Base-by-base conservation (phyloP, 1,140 invertebrate genomes). In the Macrotrachela quadricornifera region DNA sequence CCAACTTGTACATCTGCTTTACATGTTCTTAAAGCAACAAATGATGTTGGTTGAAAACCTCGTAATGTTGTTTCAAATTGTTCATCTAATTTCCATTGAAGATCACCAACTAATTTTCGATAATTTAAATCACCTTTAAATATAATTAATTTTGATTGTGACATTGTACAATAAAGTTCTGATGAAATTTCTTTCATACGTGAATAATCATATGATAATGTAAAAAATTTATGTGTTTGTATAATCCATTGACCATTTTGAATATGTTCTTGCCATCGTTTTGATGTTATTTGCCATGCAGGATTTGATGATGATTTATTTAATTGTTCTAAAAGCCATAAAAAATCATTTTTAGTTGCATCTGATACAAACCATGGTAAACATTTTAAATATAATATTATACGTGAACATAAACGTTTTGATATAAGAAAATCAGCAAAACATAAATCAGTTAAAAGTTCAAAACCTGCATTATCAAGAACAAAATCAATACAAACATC, bases 351-450 rank as follows among this genome's bases (percentile, higher is more conserved):
- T 16, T 59, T 59, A 10, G 78, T 84, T 1, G 81, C 80, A 68
- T 97, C 92, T 11, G 90, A 96, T 1, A 97, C 78, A 66, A 85
- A 97, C 92, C 92, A 97, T 0, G 91, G 90, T 58, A 86, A 80
- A 11, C 74, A 71, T 74, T 97, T 97, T 0, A 80, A 78, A 66
- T 91, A 79, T 59, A 96, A 82, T 52, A 80, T 69, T 43, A 96
- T 73, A 69, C 76, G 77, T 37, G 72, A 64, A 0, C 78, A 80
- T 15, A 85, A 68, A 43, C 77, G 73, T 50, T 76, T 71, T 14
- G 73, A 64, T 18, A 82, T 64, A 4, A 96, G 66, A 61, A 81
- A 83, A 58, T 82, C 79, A 13, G 83, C 81, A 12, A 97, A 64
- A 64, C 83, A 83, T 0, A 96, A 69, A 68, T 97, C 92, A 4